Conservation (phyloP, 2,113 vertebrate species). For the Camarhynchus parvulus region DNA sequence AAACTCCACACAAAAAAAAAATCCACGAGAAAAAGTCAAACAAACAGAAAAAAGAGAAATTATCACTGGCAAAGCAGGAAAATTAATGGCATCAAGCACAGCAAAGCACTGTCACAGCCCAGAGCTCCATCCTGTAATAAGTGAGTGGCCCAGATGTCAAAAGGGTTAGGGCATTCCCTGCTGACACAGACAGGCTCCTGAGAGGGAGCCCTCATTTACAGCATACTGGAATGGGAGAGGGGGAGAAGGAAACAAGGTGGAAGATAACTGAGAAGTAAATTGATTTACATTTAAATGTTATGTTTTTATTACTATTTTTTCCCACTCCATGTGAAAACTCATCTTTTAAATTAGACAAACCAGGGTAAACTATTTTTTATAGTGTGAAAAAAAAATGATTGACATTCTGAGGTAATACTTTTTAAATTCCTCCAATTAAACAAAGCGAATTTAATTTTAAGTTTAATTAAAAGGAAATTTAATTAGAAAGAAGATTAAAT, state of each 20-base stretch:
- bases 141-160: neutral
- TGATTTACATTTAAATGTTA: conserved; percentile 71
- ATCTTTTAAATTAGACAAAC: conserved; percentile 71
- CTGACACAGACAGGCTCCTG: neutral
- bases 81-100: neutral
- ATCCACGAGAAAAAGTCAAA: neutral
- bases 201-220: neutral
- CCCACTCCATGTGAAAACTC: conserved; percentile 50
- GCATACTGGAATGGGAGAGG: neutral
- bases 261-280: conserved; percentile 25
- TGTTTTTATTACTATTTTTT: conserved; percentile 63
- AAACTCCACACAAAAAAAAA: no score
- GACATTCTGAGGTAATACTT: conserved; percentile 81
- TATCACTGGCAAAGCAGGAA: neutral
- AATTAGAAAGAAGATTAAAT: conserved; percentile 87
- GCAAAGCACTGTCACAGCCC: neutral
- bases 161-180: neutral
- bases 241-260: neutral
- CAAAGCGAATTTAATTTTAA: conserved; percentile 85
- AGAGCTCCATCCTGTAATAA: neutral
- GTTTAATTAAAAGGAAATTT: conserved; percentile 87
- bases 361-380: conserved; percentile 65
- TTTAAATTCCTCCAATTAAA: conserved; percentile 84
- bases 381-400: conserved; percentile 68
- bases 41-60: neutral